Evolutionary conservation across 2,888 invertebrate species (phyloP).

Genomic region (Punctoribates punctum): DNA sequence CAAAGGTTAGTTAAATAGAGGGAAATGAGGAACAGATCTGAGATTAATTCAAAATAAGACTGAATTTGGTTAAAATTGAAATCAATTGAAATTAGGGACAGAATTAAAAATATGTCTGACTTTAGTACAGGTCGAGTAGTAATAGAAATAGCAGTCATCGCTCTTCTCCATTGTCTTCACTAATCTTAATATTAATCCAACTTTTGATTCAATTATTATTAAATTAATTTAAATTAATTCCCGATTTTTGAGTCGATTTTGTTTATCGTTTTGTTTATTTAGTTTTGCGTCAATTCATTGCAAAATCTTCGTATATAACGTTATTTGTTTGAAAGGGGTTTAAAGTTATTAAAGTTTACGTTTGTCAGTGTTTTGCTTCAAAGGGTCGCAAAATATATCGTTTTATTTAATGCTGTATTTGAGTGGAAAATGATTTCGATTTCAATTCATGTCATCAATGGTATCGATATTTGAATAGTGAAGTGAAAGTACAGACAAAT

Average conservation of each 20-base stretch:
- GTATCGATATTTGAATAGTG: too few species aligned
- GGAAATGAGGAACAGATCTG: neutral
- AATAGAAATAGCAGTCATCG: constrained; percentile 78
- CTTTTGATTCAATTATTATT: neutral
- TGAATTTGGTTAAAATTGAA: neutral
- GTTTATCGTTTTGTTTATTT: neutral
- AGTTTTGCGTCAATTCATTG: too few species aligned
- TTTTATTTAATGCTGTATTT: too few species aligned
- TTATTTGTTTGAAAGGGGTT: too few species aligned
- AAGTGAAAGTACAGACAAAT: too few species aligned
- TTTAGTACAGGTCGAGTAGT: constrained; percentile 79
- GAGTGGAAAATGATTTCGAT: too few species aligned
- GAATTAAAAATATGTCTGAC: constrained; percentile 56
- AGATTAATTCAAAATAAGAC: neutral
- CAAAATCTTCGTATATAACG: too few species aligned
- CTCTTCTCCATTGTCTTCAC: constrained; percentile 29
- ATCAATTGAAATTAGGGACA: constrained; percentile 26
- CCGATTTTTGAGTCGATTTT: neutral
- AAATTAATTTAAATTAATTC: neutral
- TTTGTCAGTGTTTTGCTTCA: too few species aligned
- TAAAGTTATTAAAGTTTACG: too few species aligned
- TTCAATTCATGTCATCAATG: too few species aligned
- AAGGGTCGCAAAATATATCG: too few species aligned
- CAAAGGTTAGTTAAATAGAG: neutral
- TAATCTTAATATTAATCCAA: neutral